Evolutionary conservation across 1,140 invertebrate genomes (phyloP).

Genomic region (Colletes latitarsis): DNA sequence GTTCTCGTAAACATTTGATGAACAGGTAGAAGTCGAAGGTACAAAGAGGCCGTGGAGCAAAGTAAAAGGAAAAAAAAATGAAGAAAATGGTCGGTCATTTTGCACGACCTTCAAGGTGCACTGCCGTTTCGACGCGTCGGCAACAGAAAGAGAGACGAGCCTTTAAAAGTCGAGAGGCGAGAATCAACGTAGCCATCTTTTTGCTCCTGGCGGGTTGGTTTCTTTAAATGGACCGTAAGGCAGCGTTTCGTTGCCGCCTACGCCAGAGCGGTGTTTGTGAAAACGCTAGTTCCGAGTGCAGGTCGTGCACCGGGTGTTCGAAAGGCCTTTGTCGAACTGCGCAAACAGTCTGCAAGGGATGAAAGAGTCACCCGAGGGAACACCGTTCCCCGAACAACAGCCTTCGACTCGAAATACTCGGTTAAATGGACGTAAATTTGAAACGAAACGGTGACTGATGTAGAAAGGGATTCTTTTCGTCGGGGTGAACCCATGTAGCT

Average conservation of each 20-base stretch:
- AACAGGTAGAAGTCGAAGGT: background rate
- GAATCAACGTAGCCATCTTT: background rate
- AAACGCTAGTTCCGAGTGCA: background rate
- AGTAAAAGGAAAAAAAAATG: background rate
- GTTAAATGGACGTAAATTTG: background rate
- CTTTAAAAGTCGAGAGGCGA: background rate
- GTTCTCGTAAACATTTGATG: background rate
- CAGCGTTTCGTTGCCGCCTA: background rate
- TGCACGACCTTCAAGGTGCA: background rate
- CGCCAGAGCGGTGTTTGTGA: background rate
- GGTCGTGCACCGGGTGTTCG: background rate
- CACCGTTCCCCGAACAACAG: background rate
- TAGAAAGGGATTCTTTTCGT: background rate
- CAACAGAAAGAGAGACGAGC: background rate
- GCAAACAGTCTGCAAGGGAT: constrained; percentile 1
- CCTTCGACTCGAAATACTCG: background rate
- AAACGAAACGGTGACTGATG: background rate
- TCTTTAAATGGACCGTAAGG: background rate
- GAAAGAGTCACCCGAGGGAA: background rate
- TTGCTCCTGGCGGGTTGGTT: background rate
- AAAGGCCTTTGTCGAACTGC: background rate
- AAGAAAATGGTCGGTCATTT: background rate
- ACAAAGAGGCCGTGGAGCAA: background rate
- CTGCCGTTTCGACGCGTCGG: no score
- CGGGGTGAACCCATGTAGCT: background rate